These are phyloP conservation scores for Mastomys natalensis DNA, from an alignment of 2,113 vertebrate species.

Conservation along the genomic window DNA sequence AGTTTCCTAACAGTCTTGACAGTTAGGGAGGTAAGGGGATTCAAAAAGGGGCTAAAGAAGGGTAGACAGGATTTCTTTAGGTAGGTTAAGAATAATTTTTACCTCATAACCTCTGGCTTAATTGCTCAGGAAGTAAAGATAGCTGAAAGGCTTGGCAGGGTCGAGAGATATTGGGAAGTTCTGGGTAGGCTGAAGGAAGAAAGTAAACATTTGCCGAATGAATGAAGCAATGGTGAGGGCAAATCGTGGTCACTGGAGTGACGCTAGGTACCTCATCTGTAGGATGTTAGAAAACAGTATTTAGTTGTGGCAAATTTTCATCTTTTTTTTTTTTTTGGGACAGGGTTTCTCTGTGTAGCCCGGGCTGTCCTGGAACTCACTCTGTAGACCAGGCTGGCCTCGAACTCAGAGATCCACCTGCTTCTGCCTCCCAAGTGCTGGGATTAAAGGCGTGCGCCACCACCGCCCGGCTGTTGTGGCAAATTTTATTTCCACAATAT, in stretches of 20 bases:
- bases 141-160: constrained; percentile 7
- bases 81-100: constrained; percentile 26
- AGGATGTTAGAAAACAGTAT: neutral
- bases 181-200: neutral
- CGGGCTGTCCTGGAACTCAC: too few species aligned
- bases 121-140: neutral
- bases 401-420: too few species aligned
- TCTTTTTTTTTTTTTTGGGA: too few species aligned
- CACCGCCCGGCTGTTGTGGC: too few species aligned
- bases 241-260: neutral
- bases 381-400: too few species aligned
- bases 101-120: neutral
- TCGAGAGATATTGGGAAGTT: neutral
- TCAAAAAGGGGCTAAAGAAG: neutral
- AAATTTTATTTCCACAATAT: neutral
- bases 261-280: neutral
- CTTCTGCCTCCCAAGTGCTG: too few species aligned
- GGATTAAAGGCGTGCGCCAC: too few species aligned
- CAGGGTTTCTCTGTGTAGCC: too few species aligned
- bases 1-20: neutral
- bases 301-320: neutral
- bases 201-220: neutral
- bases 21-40: neutral
- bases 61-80: constrained; percentile 32
- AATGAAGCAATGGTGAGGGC: neutral